Percentiles rank a stretch among this genome's conserved stretches.
Conservation (phyloP, 2,888 invertebrate species). For the Liposcelis brunnea region DNA sequence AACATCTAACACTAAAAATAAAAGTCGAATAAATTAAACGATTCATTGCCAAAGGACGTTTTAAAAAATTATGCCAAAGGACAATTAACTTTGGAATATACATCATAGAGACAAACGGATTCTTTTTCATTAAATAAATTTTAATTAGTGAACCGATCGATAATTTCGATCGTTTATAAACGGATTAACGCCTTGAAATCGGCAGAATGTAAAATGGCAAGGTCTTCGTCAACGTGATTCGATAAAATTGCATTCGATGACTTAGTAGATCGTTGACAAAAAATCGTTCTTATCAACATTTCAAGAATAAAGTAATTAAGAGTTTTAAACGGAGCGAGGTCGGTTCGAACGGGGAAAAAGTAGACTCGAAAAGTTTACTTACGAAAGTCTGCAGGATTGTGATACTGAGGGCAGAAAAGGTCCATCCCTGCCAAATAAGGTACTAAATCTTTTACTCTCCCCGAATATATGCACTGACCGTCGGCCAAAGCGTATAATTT, state of each 20-base stretch:
- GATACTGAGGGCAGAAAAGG: conserved; percentile 73
- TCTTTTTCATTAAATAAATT: not conserved
- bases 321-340: too few relatives aligned
- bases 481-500: conserved; percentile 67
- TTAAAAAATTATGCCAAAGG: too few relatives aligned
- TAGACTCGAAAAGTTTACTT: conserved; percentile 33
- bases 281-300: too few relatives aligned
- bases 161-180: too few relatives aligned
- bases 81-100: too few relatives aligned
- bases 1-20: conserved; percentile 67
- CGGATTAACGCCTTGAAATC: too few relatives aligned
- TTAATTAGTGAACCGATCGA: too few relatives aligned
- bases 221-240: too few relatives aligned
- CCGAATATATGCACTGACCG: conserved; percentile 73
- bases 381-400: conserved; percentile 93
- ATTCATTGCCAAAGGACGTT: not conserved
- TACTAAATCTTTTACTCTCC: conserved; percentile 50
- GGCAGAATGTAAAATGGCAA: too few relatives aligned
- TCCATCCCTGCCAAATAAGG: conserved; percentile 60
- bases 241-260: too few relatives aligned
- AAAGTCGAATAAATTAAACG: conserved; percentile 12
- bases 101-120: conserved; percentile 4
- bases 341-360: not conserved
- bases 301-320: too few relatives aligned
- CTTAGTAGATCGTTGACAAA: too few relatives aligned